Percentiles rank a stretch among this genome's conserved stretches.
phyloP scores from a whole-genome alignment of 2,888 invertebrate species.

The Cephalotes varians region DNA sequence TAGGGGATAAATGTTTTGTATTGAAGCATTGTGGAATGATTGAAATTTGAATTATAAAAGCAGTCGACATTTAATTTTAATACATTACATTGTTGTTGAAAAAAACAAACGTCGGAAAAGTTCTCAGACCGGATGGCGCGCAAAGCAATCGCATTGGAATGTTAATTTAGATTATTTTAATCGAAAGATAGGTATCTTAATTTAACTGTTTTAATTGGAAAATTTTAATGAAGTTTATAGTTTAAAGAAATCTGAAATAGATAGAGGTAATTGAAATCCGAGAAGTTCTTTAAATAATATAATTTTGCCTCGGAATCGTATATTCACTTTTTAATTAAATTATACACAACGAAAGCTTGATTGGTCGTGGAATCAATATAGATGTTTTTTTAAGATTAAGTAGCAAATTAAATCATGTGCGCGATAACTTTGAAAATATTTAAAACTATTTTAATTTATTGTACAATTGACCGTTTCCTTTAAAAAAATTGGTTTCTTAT shows the following conservation, averaged over 20 bases:
- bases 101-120: neutral
- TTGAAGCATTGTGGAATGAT: neutral
- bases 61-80: neutral
- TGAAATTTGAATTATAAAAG: neutral
- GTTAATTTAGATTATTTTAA: constrained; percentile 43
- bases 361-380: neutral
- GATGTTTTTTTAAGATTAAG: neutral
- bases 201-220: constrained; percentile 38
- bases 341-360: constrained; percentile 15
- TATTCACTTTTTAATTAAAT: constrained; percentile 46
- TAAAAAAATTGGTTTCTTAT: neutral
- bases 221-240: constrained; percentile 46
- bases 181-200: constrained; percentile 21
- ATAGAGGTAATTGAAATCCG: constrained; percentile 24
- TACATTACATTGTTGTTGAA: neutral
- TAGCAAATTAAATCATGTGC: constrained; percentile 1
- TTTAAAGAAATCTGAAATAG: constrained; percentile 27
- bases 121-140: neutral
- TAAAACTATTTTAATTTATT: constrained; percentile 18
- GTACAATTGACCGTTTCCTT: neutral
- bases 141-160: constrained; percentile 6
- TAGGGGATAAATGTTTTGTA: neutral
- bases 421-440: neutral
- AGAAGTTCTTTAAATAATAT: constrained; percentile 36
- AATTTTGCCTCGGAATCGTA: constrained; percentile 29